These are phyloP conservation scores for Agrochola lota DNA, from an alignment of 2,888 invertebrate species.

Conservation along the genomic window DNA sequence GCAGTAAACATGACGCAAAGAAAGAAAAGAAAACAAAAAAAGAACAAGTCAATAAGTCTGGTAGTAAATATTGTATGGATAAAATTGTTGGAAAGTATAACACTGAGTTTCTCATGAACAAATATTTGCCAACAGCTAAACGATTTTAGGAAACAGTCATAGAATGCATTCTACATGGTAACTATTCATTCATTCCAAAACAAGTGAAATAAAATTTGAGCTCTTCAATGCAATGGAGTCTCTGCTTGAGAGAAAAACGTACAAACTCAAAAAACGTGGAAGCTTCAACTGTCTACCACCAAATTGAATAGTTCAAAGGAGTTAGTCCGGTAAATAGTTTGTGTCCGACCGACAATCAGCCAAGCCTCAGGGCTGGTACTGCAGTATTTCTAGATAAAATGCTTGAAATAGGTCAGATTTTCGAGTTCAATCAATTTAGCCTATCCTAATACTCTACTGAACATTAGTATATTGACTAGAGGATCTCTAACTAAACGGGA, in stretches of 20 bases:
- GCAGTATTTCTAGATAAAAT: not conserved
- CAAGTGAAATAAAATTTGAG: not conserved
- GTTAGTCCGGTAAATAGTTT: conserved; percentile 66
- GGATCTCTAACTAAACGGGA: not conserved
- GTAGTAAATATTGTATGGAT: not conserved
- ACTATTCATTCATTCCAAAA: not conserved
- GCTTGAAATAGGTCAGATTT: conserved; percentile 20
- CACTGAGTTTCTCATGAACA: not conserved
- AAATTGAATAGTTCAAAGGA: conserved; percentile 68
- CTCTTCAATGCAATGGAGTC: conserved; percentile 22
- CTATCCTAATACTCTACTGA: not conserved
- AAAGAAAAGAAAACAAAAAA: too few species aligned
- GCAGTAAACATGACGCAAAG: too few species aligned
- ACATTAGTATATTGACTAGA: not conserved
- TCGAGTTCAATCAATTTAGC: conserved; percentile 1
- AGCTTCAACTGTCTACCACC: conserved; percentile 60
- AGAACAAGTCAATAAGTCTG: too few species aligned
- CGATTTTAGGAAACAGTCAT: not conserved
- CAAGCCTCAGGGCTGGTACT: conserved; percentile 49
- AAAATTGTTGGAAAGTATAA: not conserved
- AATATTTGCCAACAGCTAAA: not conserved
- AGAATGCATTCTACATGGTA: not conserved
- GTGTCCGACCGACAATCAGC: conserved; percentile 62
- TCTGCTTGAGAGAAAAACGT: conserved; percentile 28
- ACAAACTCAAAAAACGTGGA: conserved; percentile 55